These are phyloP conservation scores for Apocrypta bakeri DNA, from an alignment of 1,140 invertebrate genomes.

Conservation along the genomic window DNA sequence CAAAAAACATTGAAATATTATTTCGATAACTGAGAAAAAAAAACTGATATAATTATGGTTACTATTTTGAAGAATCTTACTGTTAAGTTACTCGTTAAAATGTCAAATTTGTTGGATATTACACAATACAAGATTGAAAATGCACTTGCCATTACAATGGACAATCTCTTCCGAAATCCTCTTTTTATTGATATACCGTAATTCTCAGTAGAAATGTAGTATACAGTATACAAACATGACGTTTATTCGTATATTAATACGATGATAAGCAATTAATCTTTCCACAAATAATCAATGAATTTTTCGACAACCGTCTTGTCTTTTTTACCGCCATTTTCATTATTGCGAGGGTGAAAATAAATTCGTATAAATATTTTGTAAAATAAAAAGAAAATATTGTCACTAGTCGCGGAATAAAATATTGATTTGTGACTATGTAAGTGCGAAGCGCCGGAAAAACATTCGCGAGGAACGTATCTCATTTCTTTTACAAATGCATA, in stretches of 20 bases:
- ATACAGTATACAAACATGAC: too few relatives aligned
- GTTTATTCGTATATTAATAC: too few relatives aligned
- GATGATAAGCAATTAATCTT: background rate
- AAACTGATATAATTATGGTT: too few relatives aligned
- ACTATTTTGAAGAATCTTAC: too few relatives aligned
- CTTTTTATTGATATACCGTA: too few relatives aligned
- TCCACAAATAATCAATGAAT: background rate
- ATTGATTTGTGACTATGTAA: background rate
- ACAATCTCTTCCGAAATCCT: background rate
- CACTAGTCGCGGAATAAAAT: background rate
- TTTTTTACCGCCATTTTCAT: background rate
- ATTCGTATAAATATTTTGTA: background rate
- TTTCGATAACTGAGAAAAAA: too few relatives aligned
- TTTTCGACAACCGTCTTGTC: background rate
- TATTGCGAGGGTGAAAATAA: background rate
- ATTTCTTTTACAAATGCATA: background rate
- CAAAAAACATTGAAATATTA: too few relatives aligned
- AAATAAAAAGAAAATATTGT: background rate
- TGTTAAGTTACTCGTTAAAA: too few relatives aligned
- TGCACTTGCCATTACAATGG: background rate
- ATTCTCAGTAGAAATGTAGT: too few relatives aligned
- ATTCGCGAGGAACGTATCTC: background rate
- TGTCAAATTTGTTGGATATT: too few relatives aligned
- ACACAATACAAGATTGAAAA: background rate
- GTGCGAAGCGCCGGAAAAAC: background rate